Percentiles rank a stretch among this genome's conserved stretches.
Evolutionary conservation across 2,797 vertebrate genomes (phyloP).

Genomic region (Lutjanus campechanus): DNA sequence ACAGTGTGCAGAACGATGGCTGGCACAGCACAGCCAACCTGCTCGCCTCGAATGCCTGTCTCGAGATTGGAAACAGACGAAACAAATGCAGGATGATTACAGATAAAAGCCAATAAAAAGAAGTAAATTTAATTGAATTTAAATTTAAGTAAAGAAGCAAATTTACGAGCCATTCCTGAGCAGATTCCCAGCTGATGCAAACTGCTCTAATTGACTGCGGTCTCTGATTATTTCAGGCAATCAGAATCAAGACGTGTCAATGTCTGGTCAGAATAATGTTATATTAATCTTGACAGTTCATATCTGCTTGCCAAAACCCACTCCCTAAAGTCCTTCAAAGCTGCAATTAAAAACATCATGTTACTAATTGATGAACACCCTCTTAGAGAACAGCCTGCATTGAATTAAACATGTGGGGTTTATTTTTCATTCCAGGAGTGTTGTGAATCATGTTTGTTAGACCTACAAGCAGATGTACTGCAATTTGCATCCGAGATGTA

Average conservation of each 20-base stretch:
- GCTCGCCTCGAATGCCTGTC: not conserved
- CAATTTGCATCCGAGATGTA: constrained; percentile 75
- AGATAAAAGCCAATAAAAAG: not conserved
- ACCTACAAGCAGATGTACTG: constrained; percentile 54
- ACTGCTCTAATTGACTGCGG: constrained; percentile 29
- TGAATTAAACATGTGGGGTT: constrained; percentile 77
- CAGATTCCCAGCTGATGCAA: constrained; percentile 26
- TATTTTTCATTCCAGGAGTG: constrained; percentile 45
- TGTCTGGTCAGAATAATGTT: constrained; percentile 50
- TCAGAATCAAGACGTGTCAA: constrained; percentile 43
- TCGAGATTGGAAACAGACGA: not conserved
- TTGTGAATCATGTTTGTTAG: constrained; percentile 63
- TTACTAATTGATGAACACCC: constrained; percentile 82
- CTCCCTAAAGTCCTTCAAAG: constrained; percentile 74
- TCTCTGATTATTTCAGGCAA: constrained; percentile 46
- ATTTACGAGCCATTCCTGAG: constrained; percentile 16
- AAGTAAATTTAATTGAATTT: too few relatives aligned
- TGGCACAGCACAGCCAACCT: too few relatives aligned
- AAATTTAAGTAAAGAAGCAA: too few relatives aligned
- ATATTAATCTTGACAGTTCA: constrained; percentile 73
- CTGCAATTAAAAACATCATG: constrained; percentile 80
- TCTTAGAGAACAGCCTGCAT: constrained; percentile 61
- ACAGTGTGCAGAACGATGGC: too few relatives aligned
- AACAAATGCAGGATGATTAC: not conserved
- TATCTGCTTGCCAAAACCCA: constrained; percentile 63